Evolutionary conservation across 2,113 vertebrate species (phyloP).

Genomic region (Varanus komodoensis): DNA sequence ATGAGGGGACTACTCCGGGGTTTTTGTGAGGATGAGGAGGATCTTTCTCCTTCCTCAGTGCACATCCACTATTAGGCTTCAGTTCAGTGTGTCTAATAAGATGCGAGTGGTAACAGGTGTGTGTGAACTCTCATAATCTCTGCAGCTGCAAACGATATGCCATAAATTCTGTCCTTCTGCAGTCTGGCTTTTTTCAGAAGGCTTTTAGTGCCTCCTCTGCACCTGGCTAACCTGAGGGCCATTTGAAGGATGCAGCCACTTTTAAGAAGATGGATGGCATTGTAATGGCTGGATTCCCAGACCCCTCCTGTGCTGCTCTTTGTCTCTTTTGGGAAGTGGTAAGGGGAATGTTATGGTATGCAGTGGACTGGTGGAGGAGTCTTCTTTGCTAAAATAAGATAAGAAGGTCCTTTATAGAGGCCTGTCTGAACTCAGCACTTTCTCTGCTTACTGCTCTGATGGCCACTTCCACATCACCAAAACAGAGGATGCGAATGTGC

Average conservation of each 20-base stretch:
- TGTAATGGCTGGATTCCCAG: not conserved
- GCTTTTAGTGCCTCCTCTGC: not conserved
- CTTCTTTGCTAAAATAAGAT: slow-evolving; percentile 10
- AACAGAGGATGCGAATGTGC: too few species aligned
- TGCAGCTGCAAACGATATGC: not conserved
- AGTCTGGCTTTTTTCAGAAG: not conserved
- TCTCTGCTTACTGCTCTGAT: not conserved
- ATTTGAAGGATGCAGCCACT: not conserved
- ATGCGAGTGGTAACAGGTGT: not conserved
- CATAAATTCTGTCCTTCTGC: not conserved
- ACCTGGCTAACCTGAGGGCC: not conserved
- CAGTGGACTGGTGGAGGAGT: not conserved
- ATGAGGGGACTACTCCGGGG: not conserved
- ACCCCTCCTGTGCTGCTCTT: not conserved
- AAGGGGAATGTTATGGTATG: slow-evolving; percentile 42
- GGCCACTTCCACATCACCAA: not conserved
- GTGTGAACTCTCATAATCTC: not conserved
- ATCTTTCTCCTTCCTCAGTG: not conserved
- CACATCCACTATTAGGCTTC: not conserved
- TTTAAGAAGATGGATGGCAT: not conserved
- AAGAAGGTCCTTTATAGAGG: slow-evolving; percentile 16
- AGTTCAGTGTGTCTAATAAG: not conserved
- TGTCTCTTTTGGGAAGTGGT: not conserved
- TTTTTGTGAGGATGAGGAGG: not conserved
- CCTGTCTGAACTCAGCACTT: not conserved